Evolutionary conservation across 92 coral and sea anemone genomes (phyloP).

Genomic region (Phymanthus crucifer): DNA sequence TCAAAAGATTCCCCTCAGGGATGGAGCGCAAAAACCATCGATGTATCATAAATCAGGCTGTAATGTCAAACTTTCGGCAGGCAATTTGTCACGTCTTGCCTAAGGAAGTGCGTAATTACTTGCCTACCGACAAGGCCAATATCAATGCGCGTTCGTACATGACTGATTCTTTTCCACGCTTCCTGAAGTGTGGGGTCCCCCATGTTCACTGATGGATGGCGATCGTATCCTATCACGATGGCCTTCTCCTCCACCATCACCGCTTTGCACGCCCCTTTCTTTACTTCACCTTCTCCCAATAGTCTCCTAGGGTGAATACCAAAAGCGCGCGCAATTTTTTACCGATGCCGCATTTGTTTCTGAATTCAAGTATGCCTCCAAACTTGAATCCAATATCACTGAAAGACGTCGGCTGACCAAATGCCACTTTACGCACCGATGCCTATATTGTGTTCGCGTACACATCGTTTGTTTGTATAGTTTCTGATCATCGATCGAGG

Average conservation of each 20-base stretch:
- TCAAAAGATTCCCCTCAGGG: slow-evolving; percentile 3
- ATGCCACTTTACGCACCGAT: slow-evolving; percentile 2
- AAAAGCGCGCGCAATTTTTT: background rate
- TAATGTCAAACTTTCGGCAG: background rate
- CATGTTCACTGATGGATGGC: background rate
- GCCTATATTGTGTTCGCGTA: background rate
- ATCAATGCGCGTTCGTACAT: slow-evolving; percentile 1
- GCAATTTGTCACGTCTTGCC: slow-evolving; percentile 10
- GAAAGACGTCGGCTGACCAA: background rate
- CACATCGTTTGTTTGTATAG: background rate
- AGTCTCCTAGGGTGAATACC: background rate
- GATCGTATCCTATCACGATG: background rate
- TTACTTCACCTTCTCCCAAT: background rate
- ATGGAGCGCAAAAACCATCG: background rate
- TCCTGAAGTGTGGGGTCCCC: slow-evolving; percentile 8
- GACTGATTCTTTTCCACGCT: background rate
- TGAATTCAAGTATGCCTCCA: background rate
- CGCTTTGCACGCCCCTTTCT: background rate
- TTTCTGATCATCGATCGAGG: background rate
- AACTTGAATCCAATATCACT: background rate
- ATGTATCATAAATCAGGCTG: slow-evolving; percentile 1
- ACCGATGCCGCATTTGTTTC: background rate
- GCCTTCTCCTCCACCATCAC: background rate
- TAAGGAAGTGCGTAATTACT: slow-evolving; percentile 10
- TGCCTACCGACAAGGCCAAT: slow-evolving; percentile 7